Conservation (phyloP, 2,113 vertebrate species). For the Chionomys nivalis region DNA sequence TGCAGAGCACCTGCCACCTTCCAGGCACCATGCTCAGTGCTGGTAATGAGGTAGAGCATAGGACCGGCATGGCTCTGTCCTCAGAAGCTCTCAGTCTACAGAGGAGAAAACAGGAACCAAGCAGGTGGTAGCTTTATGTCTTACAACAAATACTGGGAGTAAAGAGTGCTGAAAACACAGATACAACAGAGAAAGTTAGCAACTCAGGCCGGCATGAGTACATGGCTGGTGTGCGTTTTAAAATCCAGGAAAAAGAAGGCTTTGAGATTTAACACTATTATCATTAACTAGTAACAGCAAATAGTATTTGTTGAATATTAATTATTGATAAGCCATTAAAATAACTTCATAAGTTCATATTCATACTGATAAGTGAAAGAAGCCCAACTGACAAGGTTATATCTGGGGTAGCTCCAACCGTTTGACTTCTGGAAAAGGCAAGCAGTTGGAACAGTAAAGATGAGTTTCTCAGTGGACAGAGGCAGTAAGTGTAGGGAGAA, state of each 20-base stretch:
- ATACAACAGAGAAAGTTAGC: not conserved
- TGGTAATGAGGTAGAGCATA: not conserved
- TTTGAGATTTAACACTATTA: not conserved
- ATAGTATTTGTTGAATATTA: not conserved
- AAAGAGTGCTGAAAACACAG: not conserved
- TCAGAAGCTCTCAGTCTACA: not conserved
- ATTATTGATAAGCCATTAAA: not conserved
- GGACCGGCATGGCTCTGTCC: not conserved
- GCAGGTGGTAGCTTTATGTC: not conserved
- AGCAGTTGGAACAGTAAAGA: not conserved
- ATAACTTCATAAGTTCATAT: not conserved
- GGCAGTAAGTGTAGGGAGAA: too few relatives aligned
- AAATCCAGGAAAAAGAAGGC: not conserved
- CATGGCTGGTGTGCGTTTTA: not conserved
- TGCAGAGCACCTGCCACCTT: not conserved
- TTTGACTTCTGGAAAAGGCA: not conserved
- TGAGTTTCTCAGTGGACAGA: accelerated
- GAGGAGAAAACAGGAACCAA: not conserved
- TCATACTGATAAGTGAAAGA: not conserved
- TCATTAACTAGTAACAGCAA: not conserved
- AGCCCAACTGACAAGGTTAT: not conserved
- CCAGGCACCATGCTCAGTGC: not conserved
- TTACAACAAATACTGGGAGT: not conserved
- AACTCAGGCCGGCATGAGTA: not conserved
- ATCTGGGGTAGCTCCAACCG: not conserved